phyloP scores from a whole-genome alignment of 2,888 invertebrate species.

The Neuroscelio doddi region DNA sequence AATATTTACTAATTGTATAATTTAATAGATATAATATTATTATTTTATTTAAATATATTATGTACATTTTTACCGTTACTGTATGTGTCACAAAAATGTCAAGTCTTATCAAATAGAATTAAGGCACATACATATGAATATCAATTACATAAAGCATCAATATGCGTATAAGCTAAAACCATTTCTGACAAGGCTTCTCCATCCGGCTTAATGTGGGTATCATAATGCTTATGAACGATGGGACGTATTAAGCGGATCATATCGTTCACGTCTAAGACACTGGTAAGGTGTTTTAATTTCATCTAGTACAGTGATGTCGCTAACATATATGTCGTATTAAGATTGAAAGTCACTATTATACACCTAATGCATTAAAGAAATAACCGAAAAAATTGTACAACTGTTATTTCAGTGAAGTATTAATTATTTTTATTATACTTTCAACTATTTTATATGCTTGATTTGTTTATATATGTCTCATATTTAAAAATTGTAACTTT shows the following conservation, averaged over 20 bases:
- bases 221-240: constrained; percentile 66
- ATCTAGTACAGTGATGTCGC: constrained; percentile 51
- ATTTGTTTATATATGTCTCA: too few relatives aligned
- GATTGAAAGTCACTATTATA: too few relatives aligned
- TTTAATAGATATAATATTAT: too few relatives aligned
- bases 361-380: too few relatives aligned
- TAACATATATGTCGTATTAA: constrained; percentile 28
- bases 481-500: too few relatives aligned
- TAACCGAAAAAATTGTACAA: too few relatives aligned
- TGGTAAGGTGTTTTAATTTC: constrained; percentile 56
- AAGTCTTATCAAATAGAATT: constrained; percentile 24
- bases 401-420: too few relatives aligned
- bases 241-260: constrained; percentile 69
- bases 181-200: constrained; percentile 61
- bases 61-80: too few relatives aligned
- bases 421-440: too few relatives aligned
- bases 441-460: too few relatives aligned
- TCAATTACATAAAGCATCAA: constrained; percentile 55
- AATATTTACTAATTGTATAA: too few relatives aligned
- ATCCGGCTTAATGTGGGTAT: constrained; percentile 63
- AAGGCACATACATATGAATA: constrained; percentile 48
- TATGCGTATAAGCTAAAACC: constrained; percentile 64
- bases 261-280: constrained; percentile 62
- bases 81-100: constrained; percentile 10
- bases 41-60: too few relatives aligned